Base-by-base conservation (phyloP, 2,888 invertebrate species). In the Leptinotarsa tumamoca region DNA sequence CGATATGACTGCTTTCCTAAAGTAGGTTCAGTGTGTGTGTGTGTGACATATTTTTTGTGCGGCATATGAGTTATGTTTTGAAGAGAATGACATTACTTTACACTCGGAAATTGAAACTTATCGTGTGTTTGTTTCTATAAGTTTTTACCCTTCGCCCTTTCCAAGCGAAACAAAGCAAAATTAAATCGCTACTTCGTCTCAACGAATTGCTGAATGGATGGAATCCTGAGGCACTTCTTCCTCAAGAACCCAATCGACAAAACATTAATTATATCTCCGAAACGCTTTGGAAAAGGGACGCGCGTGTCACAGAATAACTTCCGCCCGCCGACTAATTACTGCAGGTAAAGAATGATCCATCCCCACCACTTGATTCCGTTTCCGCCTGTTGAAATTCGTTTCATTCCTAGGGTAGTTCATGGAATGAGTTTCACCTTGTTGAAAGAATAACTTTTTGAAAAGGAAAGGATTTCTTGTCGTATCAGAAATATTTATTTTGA, bases 321-420 rank as follows among this genome's bases (percentile, higher is more conserved):
- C 85, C 85, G 84, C 84, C 84, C 82, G 79, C 84, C 81, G 84
- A 83, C 85, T 85, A 85, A 85, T 85, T 85, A 84, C 82, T 83
- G 84, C 85, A 85, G 85, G 85, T 85, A 71, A n/a, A 56, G 68
- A 76, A 76, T 81, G 78, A 82, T 82, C 82, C 82, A 81, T 83
- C 76, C 82, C 68, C 74, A 50, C 63, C 58, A 27, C 73, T 71
- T 71, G 70, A 67, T 84, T 83, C 84, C 83, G 82, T 83, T 82
- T 82, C 63, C 63, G 63, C 63, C 43, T 63, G 33, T 27, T 43
- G 33, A n/a, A 33, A 63, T 63, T 63, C 18, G 63, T 63, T 63
- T 43, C 10, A 33, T 43, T 43, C 2, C n/a, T 4, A n/a, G 43
- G 33, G 63, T 43, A 33, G 43, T 43, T 43, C 10, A 33, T n/a